A percentile compares a stretch with the other conserved stretches of the same genome.
These are phyloP conservation scores for Endotricha flammealis DNA, from an alignment of 2,888 invertebrate genomes.

Conservation along the genomic window DNA sequence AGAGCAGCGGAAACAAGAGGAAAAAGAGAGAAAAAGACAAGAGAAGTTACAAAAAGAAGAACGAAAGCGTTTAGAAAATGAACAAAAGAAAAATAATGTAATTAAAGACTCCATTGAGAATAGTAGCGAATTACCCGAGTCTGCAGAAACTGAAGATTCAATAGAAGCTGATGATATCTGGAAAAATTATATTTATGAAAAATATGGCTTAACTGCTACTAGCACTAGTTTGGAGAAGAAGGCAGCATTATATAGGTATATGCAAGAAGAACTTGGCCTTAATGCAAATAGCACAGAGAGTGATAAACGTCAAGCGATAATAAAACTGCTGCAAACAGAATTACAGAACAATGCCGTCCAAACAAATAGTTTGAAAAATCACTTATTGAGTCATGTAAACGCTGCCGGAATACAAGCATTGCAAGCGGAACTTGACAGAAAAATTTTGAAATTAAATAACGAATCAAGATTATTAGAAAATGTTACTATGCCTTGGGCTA, in stretches of 20 bases:
- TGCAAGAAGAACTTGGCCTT: constrained; percentile 52
- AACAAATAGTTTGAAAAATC: constrained; percentile 41
- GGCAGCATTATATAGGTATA: constrained; percentile 44
- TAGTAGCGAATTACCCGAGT: constrained; percentile 34
- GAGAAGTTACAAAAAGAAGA: constrained; percentile 42
- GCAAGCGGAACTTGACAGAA: constrained; percentile 42
- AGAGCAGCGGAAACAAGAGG: constrained; percentile 19
- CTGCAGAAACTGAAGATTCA: constrained; percentile 36
- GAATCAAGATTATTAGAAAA: constrained; percentile 49
- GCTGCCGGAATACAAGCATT: constrained; percentile 46
- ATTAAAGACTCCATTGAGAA: constrained; percentile 33
- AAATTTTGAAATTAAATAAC: constrained; percentile 56
- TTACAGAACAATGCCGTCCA: constrained; percentile 36
- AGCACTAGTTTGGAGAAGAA: constrained; percentile 52
- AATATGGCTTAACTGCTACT: constrained; percentile 45
- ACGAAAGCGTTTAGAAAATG: constrained; percentile 29
- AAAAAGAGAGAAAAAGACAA: constrained; percentile 30
- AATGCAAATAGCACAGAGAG: constrained; percentile 51
- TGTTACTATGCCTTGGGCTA: constrained; percentile 44
- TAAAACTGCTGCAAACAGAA: constrained; percentile 47
- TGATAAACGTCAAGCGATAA: constrained; percentile 56
- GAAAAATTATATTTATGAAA: constrained; percentile 53
- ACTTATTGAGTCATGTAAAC: constrained; percentile 48
- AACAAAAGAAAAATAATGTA: constrained; percentile 28
- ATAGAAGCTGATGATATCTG: constrained; percentile 63